Base-by-base conservation (phyloP, 2,113 vertebrate species). In the Ophiodon elongatus region DNA sequence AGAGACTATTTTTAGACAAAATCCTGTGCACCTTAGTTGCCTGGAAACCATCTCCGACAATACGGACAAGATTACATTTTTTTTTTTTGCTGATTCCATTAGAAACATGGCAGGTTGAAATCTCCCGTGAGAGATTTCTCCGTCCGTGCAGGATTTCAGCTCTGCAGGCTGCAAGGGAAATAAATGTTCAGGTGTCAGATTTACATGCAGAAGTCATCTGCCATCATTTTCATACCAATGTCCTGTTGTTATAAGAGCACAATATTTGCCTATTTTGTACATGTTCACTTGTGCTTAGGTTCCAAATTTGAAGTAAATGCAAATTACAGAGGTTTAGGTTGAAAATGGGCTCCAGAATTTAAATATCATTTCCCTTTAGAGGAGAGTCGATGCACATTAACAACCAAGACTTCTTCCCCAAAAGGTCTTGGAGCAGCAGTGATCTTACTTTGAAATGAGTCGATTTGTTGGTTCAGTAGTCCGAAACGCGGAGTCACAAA, bases 1-100 rank as follows among this genome's bases (percentile, higher is more conserved):
- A 72, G 60, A 60, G 50, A 52, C 87, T 93, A 93, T 94, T 91
- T 91, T 89, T 93, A 93, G 89, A 87, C 62, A 0, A 80, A 63
- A 84, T 84, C 80, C 62, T 17, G 15, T 83, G 89, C 74, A 78
- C 82, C 77, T 89, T 87, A 74, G 92, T 94, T 94, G 93, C 93
- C 87, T 92, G 89, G 93, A 91, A 91, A 94, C 93, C 65, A 65
- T 84, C 82, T 74, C 71, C 21, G 41, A 85, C 84, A 82, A 70
- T 76, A 80, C 65, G 68, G 71, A 57, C 35, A 31, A 72, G 37
- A 25, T 71, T 41, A 2, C 25, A 2, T 27, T 57, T 27, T 74
- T 72, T 65, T 62, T 71, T 88, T 60, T 62, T 66, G 43, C 72
- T 73, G 82, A 64, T 92, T 81, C 82, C 37, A 71, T 80, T 74